These are phyloP conservation scores for Mustela lutreola DNA, from an alignment of 2,113 vertebrate genomes.

Conservation along the genomic window DNA sequence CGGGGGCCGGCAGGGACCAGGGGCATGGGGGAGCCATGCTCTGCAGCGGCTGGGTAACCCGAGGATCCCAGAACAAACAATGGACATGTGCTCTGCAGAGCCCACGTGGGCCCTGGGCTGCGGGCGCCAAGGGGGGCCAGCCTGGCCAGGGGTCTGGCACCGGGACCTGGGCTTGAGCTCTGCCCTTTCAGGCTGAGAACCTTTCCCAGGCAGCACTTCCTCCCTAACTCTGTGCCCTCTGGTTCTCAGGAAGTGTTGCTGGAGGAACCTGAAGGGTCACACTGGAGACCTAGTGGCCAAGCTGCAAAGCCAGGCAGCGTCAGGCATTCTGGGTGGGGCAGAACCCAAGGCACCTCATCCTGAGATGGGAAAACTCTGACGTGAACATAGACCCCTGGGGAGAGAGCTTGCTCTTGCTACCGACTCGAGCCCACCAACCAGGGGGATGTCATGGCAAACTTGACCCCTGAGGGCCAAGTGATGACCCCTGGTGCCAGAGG, in stretches of 20 bases:
- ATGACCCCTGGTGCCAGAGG: background rate
- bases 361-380: background rate
- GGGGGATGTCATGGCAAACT: background rate
- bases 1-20: background rate
- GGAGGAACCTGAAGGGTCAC: background rate
- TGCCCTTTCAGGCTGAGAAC: background rate
- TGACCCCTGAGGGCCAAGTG: background rate
- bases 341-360: background rate
- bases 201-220: background rate
- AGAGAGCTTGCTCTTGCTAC: background rate
- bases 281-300: background rate
- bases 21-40: background rate
- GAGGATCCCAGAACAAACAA: background rate
- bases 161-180: background rate
- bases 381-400: background rate
- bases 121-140: background rate
- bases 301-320: background rate
- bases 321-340: background rate
- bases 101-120: background rate
- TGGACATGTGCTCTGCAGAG: background rate
- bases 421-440: background rate
- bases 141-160: background rate
- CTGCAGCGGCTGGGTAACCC: background rate
- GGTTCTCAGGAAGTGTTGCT: background rate
- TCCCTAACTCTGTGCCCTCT: background rate